Evolutionary conservation across 2,113 vertebrate genomes (phyloP).

Genomic region (Tylochromis polylepis): DNA sequence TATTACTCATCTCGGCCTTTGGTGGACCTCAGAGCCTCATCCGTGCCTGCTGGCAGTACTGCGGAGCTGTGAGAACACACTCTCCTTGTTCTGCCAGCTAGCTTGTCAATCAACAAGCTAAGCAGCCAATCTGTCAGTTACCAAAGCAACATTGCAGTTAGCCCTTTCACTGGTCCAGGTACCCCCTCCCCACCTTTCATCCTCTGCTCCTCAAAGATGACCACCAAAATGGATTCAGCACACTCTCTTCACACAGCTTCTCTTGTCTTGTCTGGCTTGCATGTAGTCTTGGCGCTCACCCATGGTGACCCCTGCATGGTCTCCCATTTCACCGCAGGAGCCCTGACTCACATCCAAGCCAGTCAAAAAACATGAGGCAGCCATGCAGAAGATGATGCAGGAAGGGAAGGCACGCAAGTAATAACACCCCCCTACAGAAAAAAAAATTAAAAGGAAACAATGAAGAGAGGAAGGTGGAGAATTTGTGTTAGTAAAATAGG

Average conservation of each 20-base stretch:
- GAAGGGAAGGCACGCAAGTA: constrained; percentile 25
- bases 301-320: background rate
- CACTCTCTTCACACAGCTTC: background rate
- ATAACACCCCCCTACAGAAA: background rate
- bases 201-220: background rate
- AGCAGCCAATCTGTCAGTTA: background rate
- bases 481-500: background rate
- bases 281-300: background rate
- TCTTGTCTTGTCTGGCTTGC: background rate
- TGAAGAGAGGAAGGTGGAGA: background rate
- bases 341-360: constrained; percentile 47
- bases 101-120: constrained; percentile 22
- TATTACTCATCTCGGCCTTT: constrained; percentile 51
- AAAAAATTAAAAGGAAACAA: background rate
- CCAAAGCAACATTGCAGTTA: background rate
- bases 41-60: constrained; percentile 5
- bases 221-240: background rate
- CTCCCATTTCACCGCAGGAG: constrained; percentile 50
- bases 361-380: constrained; percentile 55
- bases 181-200: background rate
- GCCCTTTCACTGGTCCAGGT: background rate
- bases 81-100: constrained; percentile 19
- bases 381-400: constrained; percentile 47
- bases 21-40: constrained; percentile 36
- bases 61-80: background rate